Base-by-base conservation (phyloP, 2,797 vertebrate genomes). In the Peromyscus eremicus region DNA sequence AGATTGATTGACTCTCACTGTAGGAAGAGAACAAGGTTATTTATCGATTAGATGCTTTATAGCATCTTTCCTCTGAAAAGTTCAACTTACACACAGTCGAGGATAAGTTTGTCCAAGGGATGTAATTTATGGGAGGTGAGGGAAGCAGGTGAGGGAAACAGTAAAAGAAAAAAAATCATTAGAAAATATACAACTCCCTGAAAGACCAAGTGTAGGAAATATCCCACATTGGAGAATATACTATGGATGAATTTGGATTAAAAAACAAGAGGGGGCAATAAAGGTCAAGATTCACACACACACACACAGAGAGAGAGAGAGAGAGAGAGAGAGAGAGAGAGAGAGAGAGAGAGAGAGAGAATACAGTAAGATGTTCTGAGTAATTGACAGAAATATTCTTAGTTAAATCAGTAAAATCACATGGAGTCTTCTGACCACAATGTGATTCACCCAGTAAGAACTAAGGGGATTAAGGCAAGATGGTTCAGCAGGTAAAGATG, bases 31-130 rank as follows among this genome's bases (percentile, higher is more conserved):
- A 93, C 87, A 96, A 93, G 89, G 94, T 97, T 98, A 97, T 96
- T 97, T 97, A 97, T 97, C 2, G 89, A 98, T 98, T 95, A 89
- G 88, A 91, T 97, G 83, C 93, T 97, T 98, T 97, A 97, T 95
- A 91, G 92, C 93, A 92, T 82, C 95, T 96, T 97, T 92, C 95
- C 66, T 94, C 71, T 96, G 91, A 97, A 98, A 97, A 92, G 64
- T 89, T 97, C 94, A 96, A 93, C 91, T 93, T 96, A 89, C 81
- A 94, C 80, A 96, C 91, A 94, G 46, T 94, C 89, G 76, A 94
- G 85, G 55, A 89, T 94, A 97, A 98, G 89, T 97, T 95, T 97
- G 91, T 97, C 88, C 68, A 94, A 85, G 49, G 34, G 76, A 94
- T 76, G 71, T 96, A 98, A 96, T 97, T 97, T 97, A 95, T 87